Percentiles rank a stretch among this genome's conserved stretches.
phyloP scores from a whole-genome alignment of 2,113 vertebrate genomes.

The Bombycilla garrulus region DNA sequence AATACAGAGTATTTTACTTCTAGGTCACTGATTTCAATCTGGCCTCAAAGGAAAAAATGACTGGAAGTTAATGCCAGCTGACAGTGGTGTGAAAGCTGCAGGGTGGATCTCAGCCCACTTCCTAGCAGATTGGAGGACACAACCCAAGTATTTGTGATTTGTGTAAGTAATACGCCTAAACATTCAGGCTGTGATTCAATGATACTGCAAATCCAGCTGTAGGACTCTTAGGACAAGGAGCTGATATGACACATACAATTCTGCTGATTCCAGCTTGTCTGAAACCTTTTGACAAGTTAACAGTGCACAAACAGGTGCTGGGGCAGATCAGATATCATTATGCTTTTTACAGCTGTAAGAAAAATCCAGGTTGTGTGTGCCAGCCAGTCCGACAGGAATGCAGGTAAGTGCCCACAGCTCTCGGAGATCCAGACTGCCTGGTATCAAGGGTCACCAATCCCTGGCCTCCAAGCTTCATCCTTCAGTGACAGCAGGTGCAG shows the following conservation, averaged over 20 bases:
- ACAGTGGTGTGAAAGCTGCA: conserved; percentile 21
- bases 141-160: background rate
- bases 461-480: background rate
- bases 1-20: conserved; percentile 31
- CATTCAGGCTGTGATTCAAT: conserved; percentile 14
- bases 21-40: conserved; percentile 41
- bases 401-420: background rate
- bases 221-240: conserved; percentile 19
- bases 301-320: conserved; percentile 13
- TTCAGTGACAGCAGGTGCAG: background rate
- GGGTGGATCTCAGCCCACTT: conserved; percentile 27
- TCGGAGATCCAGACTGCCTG: background rate
- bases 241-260: background rate
- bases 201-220: conserved; percentile 41
- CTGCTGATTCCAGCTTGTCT: conserved; percentile 26
- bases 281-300: conserved; percentile 23
- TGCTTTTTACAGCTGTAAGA: background rate
- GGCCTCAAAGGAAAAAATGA: conserved; percentile 31
- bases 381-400: background rate
- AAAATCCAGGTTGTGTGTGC: background rate
- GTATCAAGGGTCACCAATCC: background rate
- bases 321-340: background rate
- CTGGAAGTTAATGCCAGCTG: conserved; percentile 27
- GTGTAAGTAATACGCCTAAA: background rate
- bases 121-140: background rate